These are phyloP conservation scores for Tapirus indicus DNA, from an alignment of 2,797 vertebrate species.

Conservation along the genomic window DNA sequence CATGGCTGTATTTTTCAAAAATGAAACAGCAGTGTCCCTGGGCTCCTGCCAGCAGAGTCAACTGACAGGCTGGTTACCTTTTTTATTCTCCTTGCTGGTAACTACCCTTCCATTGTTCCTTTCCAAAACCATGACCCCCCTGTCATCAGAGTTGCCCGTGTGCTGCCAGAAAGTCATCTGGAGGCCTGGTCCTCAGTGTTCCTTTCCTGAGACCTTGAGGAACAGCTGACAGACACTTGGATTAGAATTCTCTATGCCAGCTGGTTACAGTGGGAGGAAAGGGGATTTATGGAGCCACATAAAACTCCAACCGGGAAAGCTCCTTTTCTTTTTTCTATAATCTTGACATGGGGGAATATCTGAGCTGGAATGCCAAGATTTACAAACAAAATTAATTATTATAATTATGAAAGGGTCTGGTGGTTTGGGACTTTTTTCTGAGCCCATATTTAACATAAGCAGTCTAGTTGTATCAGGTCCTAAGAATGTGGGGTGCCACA, in stretches of 20 bases:
- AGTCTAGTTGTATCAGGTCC: neutral
- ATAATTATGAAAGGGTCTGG: neutral
- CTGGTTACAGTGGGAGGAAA: constrained; percentile 27
- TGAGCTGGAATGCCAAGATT: neutral
- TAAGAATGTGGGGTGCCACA: neutral
- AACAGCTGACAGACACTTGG: constrained; percentile 68
- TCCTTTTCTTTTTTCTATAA: neutral
- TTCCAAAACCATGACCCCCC: constrained; percentile 66
- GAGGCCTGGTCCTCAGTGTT: constrained; percentile 69
- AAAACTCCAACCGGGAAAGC: constrained; percentile 5
- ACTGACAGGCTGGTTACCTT: constrained; percentile 41
- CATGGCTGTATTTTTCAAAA: constrained; percentile 65
- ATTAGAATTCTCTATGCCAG: constrained; percentile 31
- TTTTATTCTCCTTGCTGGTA: constrained; percentile 66
- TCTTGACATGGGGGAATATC: neutral
- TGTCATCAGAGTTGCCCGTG: constrained; percentile 46
- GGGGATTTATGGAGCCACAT: neutral
- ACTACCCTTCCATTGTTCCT: constrained; percentile 57
- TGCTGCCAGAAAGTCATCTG: constrained; percentile 60
- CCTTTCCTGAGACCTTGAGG: constrained; percentile 66
- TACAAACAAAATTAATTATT: constrained; percentile 6
- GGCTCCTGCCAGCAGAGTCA: constrained; percentile 46
- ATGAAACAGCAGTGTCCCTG: constrained; percentile 32
- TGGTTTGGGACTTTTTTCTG: neutral
- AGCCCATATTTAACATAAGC: neutral